phyloP scores from a whole-genome alignment of 2,888 invertebrate genomes.

The Tinea trinotella region DNA sequence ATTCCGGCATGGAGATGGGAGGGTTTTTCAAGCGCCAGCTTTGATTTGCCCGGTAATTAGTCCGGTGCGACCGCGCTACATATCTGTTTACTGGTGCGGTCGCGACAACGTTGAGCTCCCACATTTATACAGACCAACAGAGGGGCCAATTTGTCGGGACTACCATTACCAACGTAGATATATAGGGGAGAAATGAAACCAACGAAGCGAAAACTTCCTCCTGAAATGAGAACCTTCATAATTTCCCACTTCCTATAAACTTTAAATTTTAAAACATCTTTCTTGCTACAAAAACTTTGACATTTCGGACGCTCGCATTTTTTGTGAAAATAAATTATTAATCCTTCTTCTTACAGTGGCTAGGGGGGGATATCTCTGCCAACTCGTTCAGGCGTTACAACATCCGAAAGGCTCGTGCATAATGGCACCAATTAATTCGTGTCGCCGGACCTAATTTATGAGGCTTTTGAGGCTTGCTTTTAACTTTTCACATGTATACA shows the following conservation, averaged over 20 bases:
- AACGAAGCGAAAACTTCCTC: not conserved
- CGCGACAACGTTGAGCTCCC: conserved; percentile 23
- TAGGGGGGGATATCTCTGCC: conserved; percentile 2
- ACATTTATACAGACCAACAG: conserved; percentile 18
- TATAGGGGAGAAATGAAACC: conserved; percentile 5
- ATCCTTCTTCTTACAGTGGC: conserved; percentile 5
- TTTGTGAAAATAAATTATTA: conserved; percentile 7
- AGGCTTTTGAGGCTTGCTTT: conserved; percentile 27
- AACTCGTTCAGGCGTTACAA: not conserved
- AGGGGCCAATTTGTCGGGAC: conserved; percentile 13
- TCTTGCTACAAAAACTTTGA: conserved; percentile 10
- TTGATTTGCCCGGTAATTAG: conserved; percentile 37
- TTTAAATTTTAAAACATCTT: conserved; percentile 10
- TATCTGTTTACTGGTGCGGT: conserved; percentile 35
- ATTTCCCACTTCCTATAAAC: conserved; percentile 2
- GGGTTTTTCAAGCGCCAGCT: conserved; percentile 24
- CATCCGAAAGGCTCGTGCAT: conserved; percentile 15
- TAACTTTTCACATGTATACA: conserved; percentile 42
- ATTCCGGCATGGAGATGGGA: not conserved
- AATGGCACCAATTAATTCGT: conserved; percentile 18
- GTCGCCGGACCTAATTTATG: conserved; percentile 17
- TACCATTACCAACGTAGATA: conserved; percentile 11
- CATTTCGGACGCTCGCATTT: not conserved
- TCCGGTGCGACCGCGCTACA: conserved; percentile 31
- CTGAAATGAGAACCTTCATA: not conserved